Conservation (phyloP, 2,888 invertebrate genomes). For the Glyphotaelius pellucidus region DNA sequence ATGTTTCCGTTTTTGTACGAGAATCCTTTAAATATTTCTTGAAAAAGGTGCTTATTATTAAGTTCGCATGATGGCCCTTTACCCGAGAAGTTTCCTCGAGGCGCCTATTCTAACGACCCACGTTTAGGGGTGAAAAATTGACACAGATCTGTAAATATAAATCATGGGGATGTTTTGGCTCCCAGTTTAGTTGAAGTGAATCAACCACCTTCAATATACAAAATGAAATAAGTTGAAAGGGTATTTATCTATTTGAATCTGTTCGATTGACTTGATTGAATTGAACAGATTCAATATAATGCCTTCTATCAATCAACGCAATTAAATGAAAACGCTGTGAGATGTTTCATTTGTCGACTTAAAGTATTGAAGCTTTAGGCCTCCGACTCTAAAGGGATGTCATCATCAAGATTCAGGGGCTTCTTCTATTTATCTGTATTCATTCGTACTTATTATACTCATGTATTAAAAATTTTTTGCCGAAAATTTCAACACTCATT, state of each 20-base stretch:
- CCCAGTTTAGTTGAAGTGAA: neutral
- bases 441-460: neutral
- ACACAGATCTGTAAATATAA: constrained; percentile 2
- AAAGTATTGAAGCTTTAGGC: neutral
- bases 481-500: too few species aligned
- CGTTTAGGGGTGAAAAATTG: constrained; percentile 2
- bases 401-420: neutral
- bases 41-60: neutral
- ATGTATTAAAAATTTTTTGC: too few species aligned
- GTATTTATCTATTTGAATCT: neutral
- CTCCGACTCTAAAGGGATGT: neutral
- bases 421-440: neutral
- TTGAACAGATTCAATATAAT: neutral
- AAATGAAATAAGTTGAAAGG: neutral
- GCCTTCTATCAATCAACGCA: neutral
- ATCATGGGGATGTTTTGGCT: neutral
- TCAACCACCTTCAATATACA: neutral
- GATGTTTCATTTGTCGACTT: neutral
- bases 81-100: neutral
- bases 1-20: neutral
- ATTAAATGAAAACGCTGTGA: neutral
- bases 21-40: neutral
- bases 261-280: constrained; percentile 2
- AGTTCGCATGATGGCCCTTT: neutral
- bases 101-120: neutral